phyloP scores from a whole-genome alignment of 2,797 vertebrate genomes.

The Falco biarmicus region DNA sequence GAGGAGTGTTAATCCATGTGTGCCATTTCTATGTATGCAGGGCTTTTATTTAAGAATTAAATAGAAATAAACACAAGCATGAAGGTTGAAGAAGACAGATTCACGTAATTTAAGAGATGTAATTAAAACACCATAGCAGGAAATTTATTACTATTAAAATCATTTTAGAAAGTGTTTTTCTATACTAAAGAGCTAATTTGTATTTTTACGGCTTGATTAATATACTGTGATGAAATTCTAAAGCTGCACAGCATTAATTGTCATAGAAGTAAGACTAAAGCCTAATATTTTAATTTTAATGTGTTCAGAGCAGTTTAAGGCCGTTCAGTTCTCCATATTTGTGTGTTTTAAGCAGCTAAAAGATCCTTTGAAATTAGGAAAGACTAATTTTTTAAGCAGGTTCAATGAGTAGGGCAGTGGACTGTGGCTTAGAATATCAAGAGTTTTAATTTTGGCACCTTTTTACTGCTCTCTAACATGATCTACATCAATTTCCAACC shows the following conservation, averaged over 20 bases:
- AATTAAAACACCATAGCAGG: slow-evolving; percentile 12
- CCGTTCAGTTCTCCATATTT: background rate
- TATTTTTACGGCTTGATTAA: slow-evolving; percentile 41
- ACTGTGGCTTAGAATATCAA: background rate
- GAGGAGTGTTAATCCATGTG: background rate
- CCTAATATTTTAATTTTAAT: slow-evolving; percentile 31
- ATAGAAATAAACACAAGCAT: background rate
- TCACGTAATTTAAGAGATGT: background rate
- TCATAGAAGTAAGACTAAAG: background rate
- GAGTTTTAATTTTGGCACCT: background rate
- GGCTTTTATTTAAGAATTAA: background rate
- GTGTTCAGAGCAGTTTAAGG: background rate
- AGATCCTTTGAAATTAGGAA: background rate
- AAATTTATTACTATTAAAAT: slow-evolving; percentile 31
- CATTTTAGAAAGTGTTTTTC: background rate
- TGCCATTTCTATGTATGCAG: background rate
- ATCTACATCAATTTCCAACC: background rate
- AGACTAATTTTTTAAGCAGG: background rate
- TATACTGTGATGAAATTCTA: slow-evolving; percentile 19
- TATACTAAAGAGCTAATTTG: slow-evolving; percentile 21
- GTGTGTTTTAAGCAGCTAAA: background rate
- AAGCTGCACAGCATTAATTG: slow-evolving; percentile 34
- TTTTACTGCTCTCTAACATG: background rate
- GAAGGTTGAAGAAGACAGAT: background rate
- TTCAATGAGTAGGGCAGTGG: background rate